These are phyloP conservation scores for Heliothis peltigera DNA, from an alignment of 2,888 invertebrate genomes.

Conservation along the genomic window DNA sequence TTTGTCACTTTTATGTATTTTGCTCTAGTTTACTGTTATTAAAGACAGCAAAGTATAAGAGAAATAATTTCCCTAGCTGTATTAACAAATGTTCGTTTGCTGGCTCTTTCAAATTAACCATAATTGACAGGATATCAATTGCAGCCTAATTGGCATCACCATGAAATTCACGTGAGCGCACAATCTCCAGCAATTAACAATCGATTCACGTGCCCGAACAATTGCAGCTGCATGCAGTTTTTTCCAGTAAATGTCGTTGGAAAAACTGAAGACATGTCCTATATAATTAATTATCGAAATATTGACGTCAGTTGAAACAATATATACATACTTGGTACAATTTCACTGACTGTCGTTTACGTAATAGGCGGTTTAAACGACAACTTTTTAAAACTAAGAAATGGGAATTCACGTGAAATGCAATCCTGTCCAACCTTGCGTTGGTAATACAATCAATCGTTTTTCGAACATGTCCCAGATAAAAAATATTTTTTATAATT, in stretches of 20 bases:
- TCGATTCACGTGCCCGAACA: slow-evolving; percentile 25
- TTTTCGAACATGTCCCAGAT: too few species aligned
- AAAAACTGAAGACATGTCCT: slow-evolving; percentile 6
- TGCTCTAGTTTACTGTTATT: too few species aligned
- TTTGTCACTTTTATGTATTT: too few species aligned
- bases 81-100: slow-evolving; percentile 5
- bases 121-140: slow-evolving; percentile 36
- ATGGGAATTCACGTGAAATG: too few species aligned
- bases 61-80: not conserved
- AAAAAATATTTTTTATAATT: too few species aligned
- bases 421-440: too few species aligned
- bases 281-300: not conserved
- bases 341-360: too few species aligned
- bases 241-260: slow-evolving; percentile 12
- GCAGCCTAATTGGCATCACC: slow-evolving; percentile 25
- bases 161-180: slow-evolving; percentile 35
- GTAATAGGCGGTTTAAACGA: too few species aligned
- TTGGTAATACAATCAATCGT: too few species aligned
- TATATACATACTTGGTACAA: not conserved
- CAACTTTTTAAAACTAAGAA: too few species aligned
- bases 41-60: too few species aligned
- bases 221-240: slow-evolving; percentile 25
- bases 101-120: slow-evolving; percentile 21
- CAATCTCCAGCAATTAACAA: slow-evolving; percentile 38
- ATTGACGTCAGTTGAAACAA: not conserved